Evolutionary conservation across 2,113 vertebrate genomes (phyloP).

Genomic region (Lophius piscatorius): DNA sequence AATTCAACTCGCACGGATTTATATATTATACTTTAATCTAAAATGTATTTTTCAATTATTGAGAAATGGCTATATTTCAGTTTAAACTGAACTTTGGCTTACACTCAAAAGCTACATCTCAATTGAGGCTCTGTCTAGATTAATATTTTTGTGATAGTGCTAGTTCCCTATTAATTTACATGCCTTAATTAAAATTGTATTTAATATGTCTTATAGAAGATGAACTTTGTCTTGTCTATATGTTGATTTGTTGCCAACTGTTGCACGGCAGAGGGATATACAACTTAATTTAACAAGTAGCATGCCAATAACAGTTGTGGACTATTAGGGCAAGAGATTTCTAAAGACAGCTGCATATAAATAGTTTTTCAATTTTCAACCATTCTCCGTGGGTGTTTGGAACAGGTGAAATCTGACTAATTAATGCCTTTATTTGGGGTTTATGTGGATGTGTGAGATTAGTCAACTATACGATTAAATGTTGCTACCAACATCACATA

Average conservation of each 20-base stretch:
- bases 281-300: not conserved
- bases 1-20: no score
- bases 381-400: no score
- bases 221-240: not conserved
- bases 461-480: no score
- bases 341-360: not conserved
- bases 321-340: not conserved
- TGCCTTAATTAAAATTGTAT: not conserved
- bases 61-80: no score
- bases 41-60: not conserved
- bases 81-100: no score
- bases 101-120: no score
- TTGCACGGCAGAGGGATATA: conserved; percentile 6
- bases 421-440: no score
- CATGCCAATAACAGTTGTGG: not conserved
- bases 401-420: no score
- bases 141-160: not conserved
- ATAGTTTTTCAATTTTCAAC: not conserved
- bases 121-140: no score
- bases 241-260: not conserved
- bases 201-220: conserved; percentile 6
- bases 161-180: not conserved
- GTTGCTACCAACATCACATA: no score
- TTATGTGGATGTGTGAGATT: no score
- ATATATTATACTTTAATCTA: no score